Evolutionary conservation across 2,797 vertebrate species (phyloP).

Genomic region (Astyanax mexicanus): DNA sequence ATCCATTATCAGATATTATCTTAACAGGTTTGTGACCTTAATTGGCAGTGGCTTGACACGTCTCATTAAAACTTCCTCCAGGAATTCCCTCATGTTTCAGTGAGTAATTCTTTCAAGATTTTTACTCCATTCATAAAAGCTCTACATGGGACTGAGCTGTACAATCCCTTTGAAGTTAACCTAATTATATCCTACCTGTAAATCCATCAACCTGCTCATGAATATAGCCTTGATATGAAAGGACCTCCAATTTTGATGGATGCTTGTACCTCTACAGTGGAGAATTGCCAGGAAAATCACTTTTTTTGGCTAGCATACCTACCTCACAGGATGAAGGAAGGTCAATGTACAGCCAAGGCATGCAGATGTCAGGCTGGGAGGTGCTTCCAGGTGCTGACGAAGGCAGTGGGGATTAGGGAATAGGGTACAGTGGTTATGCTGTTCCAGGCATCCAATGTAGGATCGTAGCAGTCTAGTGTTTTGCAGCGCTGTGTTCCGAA

Average conservation of each 20-base stretch:
- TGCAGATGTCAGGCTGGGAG: constrained; percentile 86
- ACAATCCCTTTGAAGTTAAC: neutral
- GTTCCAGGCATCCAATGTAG: constrained; percentile 94
- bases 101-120: neutral
- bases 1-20: constrained; percentile 12
- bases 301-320: constrained; percentile 36
- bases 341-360: constrained; percentile 18
- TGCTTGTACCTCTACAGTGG: neutral
- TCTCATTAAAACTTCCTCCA: constrained; percentile 13
- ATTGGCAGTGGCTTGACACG: constrained; percentile 7
- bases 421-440: constrained; percentile 99
- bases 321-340: constrained; percentile 66
- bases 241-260: neutral
- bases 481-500: constrained; percentile 98
- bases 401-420: constrained; percentile 96
- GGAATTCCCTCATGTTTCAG: constrained; percentile 4
- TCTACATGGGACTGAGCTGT: neutral
- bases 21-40: constrained; percentile 28
- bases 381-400: constrained; percentile 99
- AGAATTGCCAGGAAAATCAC: neutral
- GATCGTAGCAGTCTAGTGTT: constrained; percentile 97
- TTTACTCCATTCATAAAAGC: constrained; percentile 16
- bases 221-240: neutral
- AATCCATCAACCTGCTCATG: constrained; percentile 13
- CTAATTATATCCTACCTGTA: neutral